phyloP scores from a whole-genome alignment of 2,113 vertebrate species.

The Cardinalis cardinalis region DNA sequence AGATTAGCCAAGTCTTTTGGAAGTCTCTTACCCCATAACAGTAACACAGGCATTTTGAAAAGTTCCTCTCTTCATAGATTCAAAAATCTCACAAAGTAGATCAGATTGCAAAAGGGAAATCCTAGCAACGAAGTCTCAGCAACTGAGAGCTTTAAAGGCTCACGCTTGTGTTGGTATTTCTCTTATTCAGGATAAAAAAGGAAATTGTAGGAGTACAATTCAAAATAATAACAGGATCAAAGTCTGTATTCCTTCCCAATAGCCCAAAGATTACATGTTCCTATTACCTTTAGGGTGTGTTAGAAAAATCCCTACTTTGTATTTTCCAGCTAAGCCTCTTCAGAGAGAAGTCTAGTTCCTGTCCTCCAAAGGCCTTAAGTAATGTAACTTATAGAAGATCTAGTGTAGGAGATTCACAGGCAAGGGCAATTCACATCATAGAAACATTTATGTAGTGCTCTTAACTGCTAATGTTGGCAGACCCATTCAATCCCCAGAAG shows the following conservation, averaged over 20 bases:
- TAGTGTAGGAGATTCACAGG: not conserved
- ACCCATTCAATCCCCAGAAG: not conserved
- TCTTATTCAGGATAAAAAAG: not conserved
- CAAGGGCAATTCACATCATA: not conserved
- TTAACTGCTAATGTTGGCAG: not conserved
- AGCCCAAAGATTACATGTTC: not conserved
- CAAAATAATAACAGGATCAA: conserved; percentile 13
- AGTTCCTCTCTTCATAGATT: not conserved
- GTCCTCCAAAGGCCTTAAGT: not conserved
- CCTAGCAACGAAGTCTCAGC: not conserved
- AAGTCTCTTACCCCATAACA: not conserved
- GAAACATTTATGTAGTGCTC: not conserved
- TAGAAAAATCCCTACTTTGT: not conserved
- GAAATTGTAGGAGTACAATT: not conserved
- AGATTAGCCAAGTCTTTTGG: not conserved
- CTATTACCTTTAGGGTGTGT: not conserved
- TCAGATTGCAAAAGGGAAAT: not conserved
- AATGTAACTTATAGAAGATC: not conserved
- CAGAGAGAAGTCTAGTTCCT: not conserved
- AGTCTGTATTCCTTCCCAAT: not conserved
- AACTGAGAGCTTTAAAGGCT: not conserved
- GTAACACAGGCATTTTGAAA: not conserved
- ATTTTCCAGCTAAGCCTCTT: conserved; percentile 8
- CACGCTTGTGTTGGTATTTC: not conserved
- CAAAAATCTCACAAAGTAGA: not conserved